These are phyloP conservation scores for Diadophis punctatus DNA, from an alignment of 2,113 vertebrate species.

Conservation along the genomic window DNA sequence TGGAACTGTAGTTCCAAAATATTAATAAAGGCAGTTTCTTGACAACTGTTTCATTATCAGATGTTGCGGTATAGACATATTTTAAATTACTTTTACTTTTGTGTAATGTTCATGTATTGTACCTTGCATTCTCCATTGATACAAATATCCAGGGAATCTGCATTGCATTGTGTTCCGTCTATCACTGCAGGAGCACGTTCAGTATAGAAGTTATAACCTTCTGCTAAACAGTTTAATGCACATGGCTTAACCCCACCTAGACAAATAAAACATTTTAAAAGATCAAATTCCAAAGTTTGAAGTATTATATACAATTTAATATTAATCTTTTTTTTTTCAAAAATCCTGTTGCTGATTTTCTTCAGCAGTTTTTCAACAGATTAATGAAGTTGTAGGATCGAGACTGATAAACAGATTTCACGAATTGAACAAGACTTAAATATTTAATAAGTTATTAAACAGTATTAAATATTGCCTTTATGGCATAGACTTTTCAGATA, in stretches of 20 bases:
- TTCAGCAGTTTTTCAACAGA: not conserved
- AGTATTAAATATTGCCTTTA: not conserved
- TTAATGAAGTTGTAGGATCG: not conserved
- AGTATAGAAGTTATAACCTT: constrained; percentile 99
- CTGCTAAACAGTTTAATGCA: constrained; percentile 95
- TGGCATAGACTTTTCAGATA: not conserved
- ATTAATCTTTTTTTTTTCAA: not conserved
- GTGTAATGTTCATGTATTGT: constrained; percentile 39
- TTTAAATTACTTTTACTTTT: not conserved
- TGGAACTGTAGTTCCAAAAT: not conserved
- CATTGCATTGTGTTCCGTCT: constrained; percentile 94
- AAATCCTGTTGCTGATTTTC: not conserved
- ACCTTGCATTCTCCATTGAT: constrained; percentile 99
- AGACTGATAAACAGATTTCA: not conserved
- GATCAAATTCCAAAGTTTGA: constrained; percentile 24
- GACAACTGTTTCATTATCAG: not conserved
- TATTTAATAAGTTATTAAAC: not conserved
- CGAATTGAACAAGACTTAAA: not conserved
- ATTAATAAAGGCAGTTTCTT: not conserved
- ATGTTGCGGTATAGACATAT: not conserved
- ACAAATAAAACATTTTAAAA: constrained; percentile 45
- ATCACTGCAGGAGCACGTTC: constrained; percentile 94
- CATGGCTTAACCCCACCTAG: constrained; percentile 95
- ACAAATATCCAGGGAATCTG: constrained; percentile 96
- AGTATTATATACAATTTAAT: constrained; percentile 17